Evolutionary conservation across 2,797 vertebrate species (phyloP), one percentile per base, ranked within the genome.

Genomic region (Tragopan temminckii): DNA sequence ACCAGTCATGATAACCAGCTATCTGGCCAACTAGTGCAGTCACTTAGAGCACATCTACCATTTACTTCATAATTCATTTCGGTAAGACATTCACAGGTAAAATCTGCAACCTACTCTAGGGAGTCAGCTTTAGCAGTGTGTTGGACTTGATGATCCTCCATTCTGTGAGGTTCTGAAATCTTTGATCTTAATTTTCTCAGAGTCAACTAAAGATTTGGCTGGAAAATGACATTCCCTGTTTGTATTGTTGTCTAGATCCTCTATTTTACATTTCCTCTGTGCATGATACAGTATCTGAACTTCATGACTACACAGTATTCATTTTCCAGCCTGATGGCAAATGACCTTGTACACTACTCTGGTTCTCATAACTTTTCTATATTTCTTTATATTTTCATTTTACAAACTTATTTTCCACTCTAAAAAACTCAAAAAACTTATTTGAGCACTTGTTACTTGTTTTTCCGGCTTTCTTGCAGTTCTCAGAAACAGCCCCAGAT

Each of bases 381-480:
- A 18, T 61, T 86, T 91, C 76, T 61, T 94, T 4, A 80, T n/a
- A 2, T 61, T 91, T 93, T 85, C 21, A 42, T 59, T 91, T 93
- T 58, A 80, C 7, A 67, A 81, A 82, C 8, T 43, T 14, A 19
- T 82, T 45, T 71, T 85, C 27, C 90, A 31, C 80, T 94, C 18
- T 74, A 61, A 94, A 61, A 8, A 4, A 75, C 5, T 42, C 40
- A 68, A 40, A 83, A 17, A 66, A 58, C 61, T 82, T 53, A 61
- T 90, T 90, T 88, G 16, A 43, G 5, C 27, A 15, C 58, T 52
- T 16, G 5, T 70, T 80, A 45, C 20, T 81, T 68, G 4, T 53
- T 93, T 91, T 77, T 55, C 19, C 3, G 2, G 4, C 43, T 82
- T 74, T 36, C 40, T 52, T 74, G 20, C 8, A 53, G 18, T 85